These are phyloP conservation scores for Indicator maculatus DNA, from an alignment of 2,113 vertebrate genomes.

Conservation along the genomic window DNA sequence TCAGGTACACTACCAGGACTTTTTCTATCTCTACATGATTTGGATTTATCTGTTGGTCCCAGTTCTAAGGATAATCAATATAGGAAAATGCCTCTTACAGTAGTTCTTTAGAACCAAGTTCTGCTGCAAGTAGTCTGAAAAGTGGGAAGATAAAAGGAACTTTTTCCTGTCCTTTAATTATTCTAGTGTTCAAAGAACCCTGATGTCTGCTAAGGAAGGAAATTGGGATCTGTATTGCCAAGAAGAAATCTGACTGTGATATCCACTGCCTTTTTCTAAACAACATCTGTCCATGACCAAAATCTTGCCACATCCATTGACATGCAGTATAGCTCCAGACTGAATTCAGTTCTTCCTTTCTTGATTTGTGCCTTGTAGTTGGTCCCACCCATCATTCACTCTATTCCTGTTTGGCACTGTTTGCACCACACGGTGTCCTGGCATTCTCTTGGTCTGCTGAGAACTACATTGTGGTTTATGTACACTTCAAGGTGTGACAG, in stretches of 20 bases:
- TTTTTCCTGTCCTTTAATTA: not conserved
- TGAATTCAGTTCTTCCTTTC: not conserved
- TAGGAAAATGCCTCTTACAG: not conserved
- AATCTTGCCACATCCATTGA: not conserved
- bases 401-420: not conserved
- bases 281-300: not conserved
- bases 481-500: fast-evolving
- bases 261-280: not conserved
- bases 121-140: not conserved
- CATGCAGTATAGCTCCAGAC: not conserved
- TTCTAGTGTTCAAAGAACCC: not conserved
- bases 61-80: not conserved
- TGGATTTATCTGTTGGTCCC: not conserved
- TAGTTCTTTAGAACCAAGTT: not conserved
- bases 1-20: not conserved
- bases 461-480: not conserved
- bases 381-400: not conserved
- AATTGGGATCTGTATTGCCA: not conserved
- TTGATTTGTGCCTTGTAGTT: not conserved
- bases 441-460: not conserved
- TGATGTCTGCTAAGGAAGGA: not conserved
- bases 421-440: not conserved
- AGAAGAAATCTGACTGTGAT: not conserved
- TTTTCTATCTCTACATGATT: not conserved
- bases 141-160: not conserved